Conservation (phyloP, 1,140 invertebrate species). For the Venustaconcha ellipsiformis region DNA sequence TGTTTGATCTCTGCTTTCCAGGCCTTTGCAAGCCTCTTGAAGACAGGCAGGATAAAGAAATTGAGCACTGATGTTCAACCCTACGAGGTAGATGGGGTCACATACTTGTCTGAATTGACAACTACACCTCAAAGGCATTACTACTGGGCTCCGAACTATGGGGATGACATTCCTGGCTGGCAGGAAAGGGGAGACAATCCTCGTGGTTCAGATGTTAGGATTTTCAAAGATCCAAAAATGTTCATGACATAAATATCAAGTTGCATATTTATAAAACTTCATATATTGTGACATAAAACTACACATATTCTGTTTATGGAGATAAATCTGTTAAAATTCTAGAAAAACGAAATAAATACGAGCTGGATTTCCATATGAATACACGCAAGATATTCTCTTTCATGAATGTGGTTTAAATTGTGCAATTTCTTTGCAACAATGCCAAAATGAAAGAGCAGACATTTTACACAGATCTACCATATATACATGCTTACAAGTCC, state of each 20-base stretch:
- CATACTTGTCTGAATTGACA: conserved; percentile 58
- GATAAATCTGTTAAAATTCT: no score
- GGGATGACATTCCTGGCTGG: conserved; percentile 62
- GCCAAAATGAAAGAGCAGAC: no score
- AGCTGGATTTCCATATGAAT: no score
- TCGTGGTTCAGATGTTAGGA: conserved; percentile 41
- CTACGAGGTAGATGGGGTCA: conserved; percentile 66
- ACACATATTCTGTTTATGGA: no score
- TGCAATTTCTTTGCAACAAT: no score
- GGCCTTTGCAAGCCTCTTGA: conserved; percentile 65
- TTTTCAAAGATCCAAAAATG: conserved; percentile 28
- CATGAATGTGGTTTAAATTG: no score
- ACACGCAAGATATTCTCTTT: no score
- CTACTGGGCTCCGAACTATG: conserved; percentile 66
- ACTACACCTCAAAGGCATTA: conserved; percentile 58
- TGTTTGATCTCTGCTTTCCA: conserved; percentile 35
- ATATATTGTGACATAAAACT: no score
- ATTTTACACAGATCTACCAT: no score
- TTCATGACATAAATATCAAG: not conserved
- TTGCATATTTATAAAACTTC: no score
- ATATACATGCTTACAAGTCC: no score
- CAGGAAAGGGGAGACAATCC: conserved; percentile 53
- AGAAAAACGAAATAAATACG: no score
- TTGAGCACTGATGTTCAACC: conserved; percentile 63
- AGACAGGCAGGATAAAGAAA: conserved; percentile 53